These are phyloP conservation scores for Simalia tracyae DNA, from an alignment of 2,797 vertebrate genomes.

Conservation along the genomic window DNA sequence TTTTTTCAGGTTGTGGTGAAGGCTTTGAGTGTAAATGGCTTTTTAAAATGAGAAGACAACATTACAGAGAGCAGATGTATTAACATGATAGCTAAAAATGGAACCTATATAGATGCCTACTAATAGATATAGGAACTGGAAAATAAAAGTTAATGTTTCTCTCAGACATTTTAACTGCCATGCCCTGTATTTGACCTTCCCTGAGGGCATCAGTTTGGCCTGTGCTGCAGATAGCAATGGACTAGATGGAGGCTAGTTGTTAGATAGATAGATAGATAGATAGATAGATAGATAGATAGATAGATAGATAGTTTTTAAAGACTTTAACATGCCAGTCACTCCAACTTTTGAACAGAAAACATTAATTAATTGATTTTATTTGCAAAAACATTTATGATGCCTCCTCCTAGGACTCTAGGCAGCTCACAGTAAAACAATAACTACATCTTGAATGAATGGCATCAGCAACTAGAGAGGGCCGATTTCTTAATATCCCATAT, in stretches of 20 bases:
- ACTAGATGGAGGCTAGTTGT: not conserved
- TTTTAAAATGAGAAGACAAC: not conserved
- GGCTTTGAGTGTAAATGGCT: not conserved
- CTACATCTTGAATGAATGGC: not conserved
- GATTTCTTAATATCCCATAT: not conserved
- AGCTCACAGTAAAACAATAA: not conserved
- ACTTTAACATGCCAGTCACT: not conserved
- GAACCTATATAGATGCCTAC: not conserved
- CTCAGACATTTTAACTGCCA: not conserved
- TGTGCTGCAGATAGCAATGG: not conserved
- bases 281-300: not conserved
- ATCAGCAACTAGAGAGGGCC: not conserved
- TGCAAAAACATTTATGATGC: not conserved
- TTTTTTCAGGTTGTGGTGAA: not conserved
- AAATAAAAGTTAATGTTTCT: not conserved
- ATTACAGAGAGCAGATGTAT: not conserved
- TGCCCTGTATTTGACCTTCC: not conserved
- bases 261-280: not conserved
- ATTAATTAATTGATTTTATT: not conserved
- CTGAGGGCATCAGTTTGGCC: not conserved
- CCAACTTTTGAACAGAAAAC: not conserved
- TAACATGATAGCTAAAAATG: not conserved
- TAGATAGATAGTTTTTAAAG: not conserved
- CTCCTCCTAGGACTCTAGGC: not conserved
- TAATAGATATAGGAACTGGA: not conserved